Evolutionary conservation across 2,113 vertebrate genomes (phyloP).

Genomic region (Bombycilla garrulus): DNA sequence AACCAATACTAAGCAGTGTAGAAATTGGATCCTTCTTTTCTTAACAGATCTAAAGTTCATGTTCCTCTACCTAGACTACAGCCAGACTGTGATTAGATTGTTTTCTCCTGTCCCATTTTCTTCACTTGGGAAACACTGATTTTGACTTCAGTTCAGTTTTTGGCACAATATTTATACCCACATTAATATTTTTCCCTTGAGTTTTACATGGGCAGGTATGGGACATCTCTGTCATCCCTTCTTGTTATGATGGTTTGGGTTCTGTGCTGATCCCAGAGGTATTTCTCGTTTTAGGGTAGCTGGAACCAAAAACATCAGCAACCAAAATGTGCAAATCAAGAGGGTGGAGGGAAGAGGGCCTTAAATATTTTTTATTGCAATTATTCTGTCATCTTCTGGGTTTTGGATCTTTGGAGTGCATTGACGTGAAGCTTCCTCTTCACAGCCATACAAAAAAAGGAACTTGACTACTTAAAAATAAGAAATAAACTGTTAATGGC

Average conservation of each 20-base stretch:
- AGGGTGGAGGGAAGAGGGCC: neutral
- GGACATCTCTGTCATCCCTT: rapidly evolving
- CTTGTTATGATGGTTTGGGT: neutral
- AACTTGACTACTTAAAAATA: neutral
- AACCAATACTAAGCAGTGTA: neutral
- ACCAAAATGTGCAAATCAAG: neutral
- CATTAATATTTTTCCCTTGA: neutral
- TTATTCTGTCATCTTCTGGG: neutral
- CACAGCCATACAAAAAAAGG: neutral
- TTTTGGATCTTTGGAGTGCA: neutral
- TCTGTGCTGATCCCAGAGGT: neutral
- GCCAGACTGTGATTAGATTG: neutral
- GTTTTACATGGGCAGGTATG: neutral
- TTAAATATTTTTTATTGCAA: neutral
- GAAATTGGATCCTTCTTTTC: neutral
- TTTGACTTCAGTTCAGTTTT: neutral
- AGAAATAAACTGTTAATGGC: neutral
- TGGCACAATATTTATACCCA: neutral
- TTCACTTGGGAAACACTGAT: neutral
- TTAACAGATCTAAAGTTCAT: neutral
- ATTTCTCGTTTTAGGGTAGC: neutral
- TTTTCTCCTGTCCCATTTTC: neutral
- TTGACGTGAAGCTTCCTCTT: neutral
- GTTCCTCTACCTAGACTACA: neutral
- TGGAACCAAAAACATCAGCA: neutral